Conservation (phyloP, 2,888 invertebrate species). For the Deilephila porcellus region DNA sequence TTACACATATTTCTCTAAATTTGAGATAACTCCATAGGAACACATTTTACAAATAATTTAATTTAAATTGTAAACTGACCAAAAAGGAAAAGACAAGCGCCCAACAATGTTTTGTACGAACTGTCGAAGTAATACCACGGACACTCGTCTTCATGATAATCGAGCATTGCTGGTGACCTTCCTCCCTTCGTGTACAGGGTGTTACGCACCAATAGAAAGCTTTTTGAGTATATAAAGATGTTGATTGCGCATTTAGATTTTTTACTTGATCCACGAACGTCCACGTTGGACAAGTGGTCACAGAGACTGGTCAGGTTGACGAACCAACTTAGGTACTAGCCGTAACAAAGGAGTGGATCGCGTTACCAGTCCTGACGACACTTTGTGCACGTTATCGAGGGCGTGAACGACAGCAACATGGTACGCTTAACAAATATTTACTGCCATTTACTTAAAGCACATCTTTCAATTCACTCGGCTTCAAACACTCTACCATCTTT, state of each 20-base stretch:
- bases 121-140: constrained; percentile 83
- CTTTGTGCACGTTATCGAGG: constrained; percentile 70
- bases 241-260: constrained; percentile 62
- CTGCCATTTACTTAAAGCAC: constrained; percentile 6
- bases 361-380: constrained; percentile 62
- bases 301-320: constrained; percentile 77
- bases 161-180: constrained; percentile 58
- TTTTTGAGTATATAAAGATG: constrained; percentile 42
- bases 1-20: neutral
- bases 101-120: constrained; percentile 81
- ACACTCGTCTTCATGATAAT: constrained; percentile 77
- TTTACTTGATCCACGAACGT: constrained; percentile 60
- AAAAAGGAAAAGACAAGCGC: constrained; percentile 81
- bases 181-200: constrained; percentile 56
- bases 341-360: constrained; percentile 65
- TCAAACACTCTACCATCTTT: neutral
- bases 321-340: constrained; percentile 61
- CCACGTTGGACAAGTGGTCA: constrained; percentile 71
- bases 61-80: constrained; percentile 64
- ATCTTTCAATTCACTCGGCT: constrained; percentile 1
- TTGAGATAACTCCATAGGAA: neutral
- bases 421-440: constrained; percentile 18
- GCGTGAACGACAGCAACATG: constrained; percentile 59
- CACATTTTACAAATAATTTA: constrained; percentile 23
- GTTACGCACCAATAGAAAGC: constrained; percentile 60